Conservation (phyloP, 1,140 invertebrate genomes). For the Panagrolaimus sp. region DNA sequence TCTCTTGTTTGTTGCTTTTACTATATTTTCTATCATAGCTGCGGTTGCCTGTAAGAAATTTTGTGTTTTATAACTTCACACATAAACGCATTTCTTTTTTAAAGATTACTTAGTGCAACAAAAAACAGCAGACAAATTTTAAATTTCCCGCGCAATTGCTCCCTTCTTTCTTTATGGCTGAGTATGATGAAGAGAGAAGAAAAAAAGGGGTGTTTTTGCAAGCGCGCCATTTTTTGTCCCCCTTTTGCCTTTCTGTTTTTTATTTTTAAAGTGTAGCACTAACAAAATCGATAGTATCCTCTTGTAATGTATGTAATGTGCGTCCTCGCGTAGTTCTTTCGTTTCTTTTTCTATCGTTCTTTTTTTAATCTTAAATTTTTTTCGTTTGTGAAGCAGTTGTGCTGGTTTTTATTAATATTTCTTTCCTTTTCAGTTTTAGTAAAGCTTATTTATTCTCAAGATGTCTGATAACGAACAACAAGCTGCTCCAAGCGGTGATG, state of each 20-base stretch:
- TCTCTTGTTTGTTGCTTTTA: too few species aligned
- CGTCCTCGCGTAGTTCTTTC: too few species aligned
- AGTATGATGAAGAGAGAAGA: not conserved
- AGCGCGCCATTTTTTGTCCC: not conserved
- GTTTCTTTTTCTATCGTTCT: too few species aligned
- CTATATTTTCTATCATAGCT: too few species aligned
- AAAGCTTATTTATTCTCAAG: not conserved
- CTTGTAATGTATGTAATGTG: too few species aligned
- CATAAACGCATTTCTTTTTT: too few species aligned
- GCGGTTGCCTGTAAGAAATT: too few species aligned
- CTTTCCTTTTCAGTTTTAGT: not conserved
- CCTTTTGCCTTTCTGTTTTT: not conserved
- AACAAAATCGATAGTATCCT: conserved; percentile 7
- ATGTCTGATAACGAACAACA: conserved; percentile 22
- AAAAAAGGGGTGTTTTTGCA: not conserved
- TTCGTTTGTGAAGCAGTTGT: not conserved
- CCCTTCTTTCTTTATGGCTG: not conserved
- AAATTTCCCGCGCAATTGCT: conserved; percentile 6
- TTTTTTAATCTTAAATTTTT: too few species aligned
- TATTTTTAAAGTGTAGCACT: not conserved
- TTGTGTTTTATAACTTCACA: too few species aligned
- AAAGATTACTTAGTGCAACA: too few species aligned
- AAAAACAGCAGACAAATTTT: not conserved
- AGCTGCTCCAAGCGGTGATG: conserved; percentile 15
- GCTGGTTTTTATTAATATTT: not conserved